Conservation (phyloP, 2,888 invertebrate genomes). For the Dryomyza anilis region DNA sequence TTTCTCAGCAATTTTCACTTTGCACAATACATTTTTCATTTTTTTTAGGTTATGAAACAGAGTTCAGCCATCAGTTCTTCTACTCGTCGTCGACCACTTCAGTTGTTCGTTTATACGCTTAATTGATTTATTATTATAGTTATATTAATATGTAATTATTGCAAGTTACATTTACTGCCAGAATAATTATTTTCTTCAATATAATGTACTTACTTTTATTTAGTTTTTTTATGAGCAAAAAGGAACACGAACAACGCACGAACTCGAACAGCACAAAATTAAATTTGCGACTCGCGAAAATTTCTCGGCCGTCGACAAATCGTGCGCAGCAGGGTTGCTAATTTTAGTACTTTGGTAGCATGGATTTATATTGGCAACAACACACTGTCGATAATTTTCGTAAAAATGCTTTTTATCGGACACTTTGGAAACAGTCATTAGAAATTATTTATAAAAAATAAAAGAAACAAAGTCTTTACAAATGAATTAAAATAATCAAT, state of each 20-base stretch:
- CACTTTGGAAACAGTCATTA: too few relatives aligned
- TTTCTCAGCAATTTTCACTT: not conserved
- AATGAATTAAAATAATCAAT: too few relatives aligned
- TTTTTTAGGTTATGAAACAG: conserved; percentile 53
- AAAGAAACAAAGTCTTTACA: too few relatives aligned
- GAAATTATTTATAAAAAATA: too few relatives aligned
- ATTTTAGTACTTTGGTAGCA: too few relatives aligned
- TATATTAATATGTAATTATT: not conserved
- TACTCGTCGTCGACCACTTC: too few relatives aligned
- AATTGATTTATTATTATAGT: conserved; percentile 1
- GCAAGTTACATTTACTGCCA: too few relatives aligned
- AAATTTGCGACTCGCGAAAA: conserved; percentile 41
- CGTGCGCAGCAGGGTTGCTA: not conserved
- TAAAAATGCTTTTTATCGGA: too few relatives aligned
- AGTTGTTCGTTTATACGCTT: too few relatives aligned
- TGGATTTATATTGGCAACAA: too few relatives aligned
- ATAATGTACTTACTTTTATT: conserved; percentile 50
- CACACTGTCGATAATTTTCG: too few relatives aligned
- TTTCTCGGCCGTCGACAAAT: not conserved
- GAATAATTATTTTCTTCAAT: too few relatives aligned
- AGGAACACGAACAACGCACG: conserved; percentile 51
- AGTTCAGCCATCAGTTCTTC: not conserved
- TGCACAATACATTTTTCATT: not conserved
- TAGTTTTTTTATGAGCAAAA: conserved; percentile 45
- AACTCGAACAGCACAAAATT: conserved; percentile 51